These are phyloP conservation scores for Oeneis ivallda DNA, from an alignment of 2,888 invertebrate species.

Conservation along the genomic window DNA sequence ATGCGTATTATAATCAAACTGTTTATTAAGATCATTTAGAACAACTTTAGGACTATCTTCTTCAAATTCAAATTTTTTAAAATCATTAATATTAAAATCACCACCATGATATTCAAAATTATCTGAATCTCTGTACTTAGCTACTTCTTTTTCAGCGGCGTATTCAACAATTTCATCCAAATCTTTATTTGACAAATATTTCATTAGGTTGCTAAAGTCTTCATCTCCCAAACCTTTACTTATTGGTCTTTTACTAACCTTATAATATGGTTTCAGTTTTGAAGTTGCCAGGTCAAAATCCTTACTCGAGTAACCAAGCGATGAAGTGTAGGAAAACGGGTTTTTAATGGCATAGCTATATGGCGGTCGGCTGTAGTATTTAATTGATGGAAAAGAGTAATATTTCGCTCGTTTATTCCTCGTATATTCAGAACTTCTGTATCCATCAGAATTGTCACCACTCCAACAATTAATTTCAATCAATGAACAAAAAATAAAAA, in stretches of 20 bases:
- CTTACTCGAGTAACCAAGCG: slow-evolving; percentile 53
- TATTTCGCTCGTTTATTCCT: slow-evolving; percentile 67
- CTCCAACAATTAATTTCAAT: slow-evolving; percentile 48
- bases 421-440: slow-evolving; percentile 43
- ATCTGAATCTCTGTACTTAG: slow-evolving; percentile 12
- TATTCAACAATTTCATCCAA: slow-evolving; percentile 65
- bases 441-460: slow-evolving; percentile 43
- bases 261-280: slow-evolving; percentile 47
- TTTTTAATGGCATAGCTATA: slow-evolving; percentile 48
- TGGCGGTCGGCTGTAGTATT: slow-evolving; percentile 62
- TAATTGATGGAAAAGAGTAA: slow-evolving; percentile 55
- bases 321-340: slow-evolving; percentile 63
- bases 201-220: slow-evolving; percentile 65
- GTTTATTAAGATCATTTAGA: neutral
- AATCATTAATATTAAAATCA: slow-evolving; percentile 9
- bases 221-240: slow-evolving; percentile 62
- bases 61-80: neutral
- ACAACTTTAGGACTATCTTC: slow-evolving; percentile 2
- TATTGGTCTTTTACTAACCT: slow-evolving; percentile 63
- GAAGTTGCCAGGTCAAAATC: slow-evolving; percentile 46
- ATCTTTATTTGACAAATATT: slow-evolving; percentile 68
- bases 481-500: slow-evolving; percentile 50
- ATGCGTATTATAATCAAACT: neutral
- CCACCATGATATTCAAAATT: slow-evolving; percentile 17
- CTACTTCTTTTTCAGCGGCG: slow-evolving; percentile 46